Percentiles rank a stretch among this genome's conserved stretches.
Conservation (phyloP, 2,113 vertebrate genomes). For the Tyto alba region DNA sequence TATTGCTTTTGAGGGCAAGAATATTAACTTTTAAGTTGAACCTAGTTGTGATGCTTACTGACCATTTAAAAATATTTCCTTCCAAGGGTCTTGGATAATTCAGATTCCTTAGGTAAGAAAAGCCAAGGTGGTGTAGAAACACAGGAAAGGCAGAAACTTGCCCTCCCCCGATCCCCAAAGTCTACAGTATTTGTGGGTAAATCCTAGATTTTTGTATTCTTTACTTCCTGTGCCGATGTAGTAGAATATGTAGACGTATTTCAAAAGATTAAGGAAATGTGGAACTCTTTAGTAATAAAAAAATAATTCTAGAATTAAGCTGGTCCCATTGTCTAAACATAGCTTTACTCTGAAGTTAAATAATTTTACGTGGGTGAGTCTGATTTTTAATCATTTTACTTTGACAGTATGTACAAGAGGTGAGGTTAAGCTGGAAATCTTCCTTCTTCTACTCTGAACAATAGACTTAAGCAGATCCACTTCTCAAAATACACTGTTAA, state of each 20-base stretch:
- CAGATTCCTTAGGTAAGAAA: neutral
- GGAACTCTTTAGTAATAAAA: neutral
- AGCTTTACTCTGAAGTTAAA: neutral
- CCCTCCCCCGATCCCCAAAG: neutral
- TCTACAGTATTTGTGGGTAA: neutral
- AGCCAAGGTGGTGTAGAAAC: neutral
- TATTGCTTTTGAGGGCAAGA: neutral
- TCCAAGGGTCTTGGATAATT: neutral
- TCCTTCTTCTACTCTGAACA: neutral
- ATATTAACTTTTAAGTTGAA: neutral
- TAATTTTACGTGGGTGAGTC: neutral
- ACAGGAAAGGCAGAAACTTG: neutral
- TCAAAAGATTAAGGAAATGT: neutral
- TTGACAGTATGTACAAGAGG: neutral
- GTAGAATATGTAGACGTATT: neutral
- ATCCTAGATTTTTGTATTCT: neutral
- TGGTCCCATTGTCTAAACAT: neutral
- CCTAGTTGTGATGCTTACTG: neutral
- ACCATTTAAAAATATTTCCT: neutral
- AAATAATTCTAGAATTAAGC: neutral
- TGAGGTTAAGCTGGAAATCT: neutral
- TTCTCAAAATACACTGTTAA: neutral
- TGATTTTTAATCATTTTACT: neutral
- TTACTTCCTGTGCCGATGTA: neutral
- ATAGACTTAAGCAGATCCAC: neutral